These are phyloP conservation scores for Sciurus vulgaris DNA, from an alignment of 2,797 vertebrate species.

Conservation along the genomic window DNA sequence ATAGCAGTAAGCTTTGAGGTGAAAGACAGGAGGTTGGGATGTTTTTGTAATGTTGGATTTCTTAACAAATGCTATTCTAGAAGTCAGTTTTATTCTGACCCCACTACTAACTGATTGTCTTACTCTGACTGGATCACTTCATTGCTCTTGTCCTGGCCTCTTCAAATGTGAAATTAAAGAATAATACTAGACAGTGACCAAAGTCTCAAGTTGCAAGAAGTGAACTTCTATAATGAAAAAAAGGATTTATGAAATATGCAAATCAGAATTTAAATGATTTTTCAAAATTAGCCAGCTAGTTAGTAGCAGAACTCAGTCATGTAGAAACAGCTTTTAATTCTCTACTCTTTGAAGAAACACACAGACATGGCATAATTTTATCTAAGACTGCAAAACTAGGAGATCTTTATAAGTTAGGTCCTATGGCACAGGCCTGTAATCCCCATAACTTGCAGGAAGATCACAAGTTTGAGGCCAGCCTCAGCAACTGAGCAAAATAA, in stretches of 20 bases:
- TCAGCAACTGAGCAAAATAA: too few relatives aligned
- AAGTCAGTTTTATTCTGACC: neutral
- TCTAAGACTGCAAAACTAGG: neutral
- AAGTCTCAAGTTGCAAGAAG: neutral
- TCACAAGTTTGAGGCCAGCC: too few relatives aligned
- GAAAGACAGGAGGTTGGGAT: neutral
- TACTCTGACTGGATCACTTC: neutral
- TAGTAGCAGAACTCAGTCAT: neutral
- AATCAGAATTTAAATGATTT: neutral
- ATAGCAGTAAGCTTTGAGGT: neutral
- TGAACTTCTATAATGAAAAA: neutral
- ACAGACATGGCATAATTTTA: neutral
- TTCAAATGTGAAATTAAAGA: slow-evolving; percentile 7
- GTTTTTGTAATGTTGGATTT: neutral
- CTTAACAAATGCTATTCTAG: neutral
- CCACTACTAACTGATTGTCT: neutral
- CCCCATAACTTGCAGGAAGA: too few relatives aligned
- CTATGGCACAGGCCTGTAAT: too few relatives aligned
- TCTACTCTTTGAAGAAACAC: neutral
- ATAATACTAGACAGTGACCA: neutral
- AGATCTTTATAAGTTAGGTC: neutral
- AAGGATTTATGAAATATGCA: neutral
- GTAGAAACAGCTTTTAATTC: neutral
- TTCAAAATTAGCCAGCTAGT: neutral
- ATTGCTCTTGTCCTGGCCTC: neutral